phyloP scores from a whole-genome alignment of 1,140 invertebrate species.

The Hyposmocoma kahamanoa region DNA sequence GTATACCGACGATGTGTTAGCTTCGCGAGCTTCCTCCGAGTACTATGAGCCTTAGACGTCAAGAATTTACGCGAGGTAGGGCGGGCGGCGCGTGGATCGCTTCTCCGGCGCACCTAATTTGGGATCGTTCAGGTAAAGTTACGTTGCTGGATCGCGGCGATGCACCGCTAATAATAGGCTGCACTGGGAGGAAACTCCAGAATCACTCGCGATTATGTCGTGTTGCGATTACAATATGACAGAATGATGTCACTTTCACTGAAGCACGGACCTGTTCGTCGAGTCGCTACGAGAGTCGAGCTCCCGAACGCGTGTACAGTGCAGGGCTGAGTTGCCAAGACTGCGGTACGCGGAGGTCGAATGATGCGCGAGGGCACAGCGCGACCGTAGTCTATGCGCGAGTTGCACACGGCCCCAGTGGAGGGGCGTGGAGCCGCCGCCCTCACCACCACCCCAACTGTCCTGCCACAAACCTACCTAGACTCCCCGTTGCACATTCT shows the following conservation, averaged over 20 bases:
- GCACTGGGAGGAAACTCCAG: conserved; percentile 47
- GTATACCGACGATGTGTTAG: conserved; percentile 31
- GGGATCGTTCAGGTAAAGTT: conserved; percentile 70
- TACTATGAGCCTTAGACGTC: conserved; percentile 25
- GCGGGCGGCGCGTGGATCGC: conserved; percentile 46
- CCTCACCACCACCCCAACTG: conserved; percentile 25
- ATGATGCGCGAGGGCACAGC: conserved; percentile 61
- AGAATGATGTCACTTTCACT: conserved; percentile 55
- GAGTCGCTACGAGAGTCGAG: conserved; percentile 66
- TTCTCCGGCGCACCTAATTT: conserved; percentile 63
- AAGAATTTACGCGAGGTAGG: conserved; percentile 31
- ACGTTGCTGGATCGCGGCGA: conserved; percentile 49
- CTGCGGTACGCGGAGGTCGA: conserved; percentile 71
- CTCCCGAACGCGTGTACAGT: conserved; percentile 63
- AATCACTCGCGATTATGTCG: conserved; percentile 40
- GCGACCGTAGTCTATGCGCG: conserved; percentile 69
- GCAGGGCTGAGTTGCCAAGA: conserved; percentile 60
- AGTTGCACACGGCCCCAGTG: conserved; percentile 71
- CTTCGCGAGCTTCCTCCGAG: conserved; percentile 37
- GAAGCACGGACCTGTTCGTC: conserved; percentile 68
- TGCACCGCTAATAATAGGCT: conserved; percentile 64
- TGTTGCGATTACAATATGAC: conserved; percentile 23
- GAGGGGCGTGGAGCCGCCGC: conserved; percentile 44
- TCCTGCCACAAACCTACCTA: not conserved
- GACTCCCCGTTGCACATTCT: not conserved